Evolutionary conservation across 2,888 invertebrate genomes (phyloP).

Genomic region (Caenorhabditis imperialis): DNA sequence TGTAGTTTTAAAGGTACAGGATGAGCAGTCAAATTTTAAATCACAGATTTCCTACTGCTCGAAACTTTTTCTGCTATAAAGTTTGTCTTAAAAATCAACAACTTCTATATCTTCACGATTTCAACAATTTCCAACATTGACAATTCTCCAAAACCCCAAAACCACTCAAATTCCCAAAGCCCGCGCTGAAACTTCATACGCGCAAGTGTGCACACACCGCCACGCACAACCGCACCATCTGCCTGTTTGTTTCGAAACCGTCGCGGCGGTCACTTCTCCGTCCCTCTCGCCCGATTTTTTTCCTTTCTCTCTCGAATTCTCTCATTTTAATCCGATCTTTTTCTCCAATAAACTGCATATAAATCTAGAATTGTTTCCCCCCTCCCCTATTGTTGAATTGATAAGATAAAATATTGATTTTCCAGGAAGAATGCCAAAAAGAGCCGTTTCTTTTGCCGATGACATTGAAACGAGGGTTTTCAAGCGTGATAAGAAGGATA

Average conservation of each 20-base stretch:
- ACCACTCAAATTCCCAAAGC: not conserved
- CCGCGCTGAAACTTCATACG: conserved; percentile 20
- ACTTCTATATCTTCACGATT: too few relatives aligned
- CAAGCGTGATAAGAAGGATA: conserved; percentile 44
- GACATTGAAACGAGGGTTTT: conserved; percentile 60
- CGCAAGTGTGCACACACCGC: conserved; percentile 21
- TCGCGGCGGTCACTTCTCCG: too few relatives aligned
- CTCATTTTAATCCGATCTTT: not conserved
- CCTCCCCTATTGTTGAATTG: not conserved
- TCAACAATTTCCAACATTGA: too few relatives aligned
- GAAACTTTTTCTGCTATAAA: too few relatives aligned
- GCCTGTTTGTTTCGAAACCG: too few relatives aligned
- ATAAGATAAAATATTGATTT: conserved; percentile 1
- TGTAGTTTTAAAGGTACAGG: too few relatives aligned
- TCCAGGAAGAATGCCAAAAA: conserved; percentile 60
- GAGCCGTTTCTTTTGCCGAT: conserved; percentile 66
- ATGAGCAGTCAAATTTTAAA: too few relatives aligned
- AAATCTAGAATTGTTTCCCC: conserved; percentile 11
- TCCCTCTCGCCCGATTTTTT: not conserved
- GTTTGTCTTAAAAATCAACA: too few relatives aligned
- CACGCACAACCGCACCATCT: conserved; percentile 10
- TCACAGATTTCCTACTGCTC: too few relatives aligned
- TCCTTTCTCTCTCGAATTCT: not conserved
- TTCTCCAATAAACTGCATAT: conserved; percentile 5
- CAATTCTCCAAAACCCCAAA: not conserved